Base-by-base conservation (phyloP, 2,888 invertebrate genomes). In the Ryuthela nishihirai region DNA sequence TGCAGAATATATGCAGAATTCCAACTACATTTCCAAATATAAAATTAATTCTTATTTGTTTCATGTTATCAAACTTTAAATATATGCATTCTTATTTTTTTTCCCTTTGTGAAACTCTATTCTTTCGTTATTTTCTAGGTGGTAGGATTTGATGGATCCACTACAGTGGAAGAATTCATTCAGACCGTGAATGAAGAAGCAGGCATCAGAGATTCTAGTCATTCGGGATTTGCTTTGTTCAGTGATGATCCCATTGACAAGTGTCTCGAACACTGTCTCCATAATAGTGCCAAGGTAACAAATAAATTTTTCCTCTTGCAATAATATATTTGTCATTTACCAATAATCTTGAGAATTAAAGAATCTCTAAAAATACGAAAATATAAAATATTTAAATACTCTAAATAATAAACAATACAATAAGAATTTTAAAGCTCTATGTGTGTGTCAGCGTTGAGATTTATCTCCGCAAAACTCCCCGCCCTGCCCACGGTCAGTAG, bases 121-220 rank as follows among this genome's bases (percentile, higher is more conserved):
- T n/a, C n/a, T n/a, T n/a, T n/a, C n/a, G n/a, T n/a, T n/a, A n/a
- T n/a, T n/a, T n/a, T n/a, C n/a, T n/a, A 62, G 62, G 88, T 87
- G 59, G 89, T 95, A 67, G 93, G 95, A 70, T 98, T 97, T 76
- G 97, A 98, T 76, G 97, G 98, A 3, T 95, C 95, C 2, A 94
- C 95, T 2, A 94, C 93, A 17, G 92, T 97, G 48, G 91, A 92
- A 71, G 97, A 98, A 74, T 95, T 97, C 73, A 82, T 95, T 62
- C 82, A 85, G 39, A 88, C 91, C 0, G 78, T 98, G 20, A 89
- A 91, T 65, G 88, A 91, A 56, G 91, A 93, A 74, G 84, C 95
- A 23, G 89, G 91, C 12, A 91, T 95, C 69, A 80, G 97, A 17
- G 92, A 93, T 67, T 84, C 85, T 0, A 77, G 81, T 7, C 81